Base-by-base conservation (phyloP, 2,888 invertebrate species). In the Chrysina gloriosa region DNA sequence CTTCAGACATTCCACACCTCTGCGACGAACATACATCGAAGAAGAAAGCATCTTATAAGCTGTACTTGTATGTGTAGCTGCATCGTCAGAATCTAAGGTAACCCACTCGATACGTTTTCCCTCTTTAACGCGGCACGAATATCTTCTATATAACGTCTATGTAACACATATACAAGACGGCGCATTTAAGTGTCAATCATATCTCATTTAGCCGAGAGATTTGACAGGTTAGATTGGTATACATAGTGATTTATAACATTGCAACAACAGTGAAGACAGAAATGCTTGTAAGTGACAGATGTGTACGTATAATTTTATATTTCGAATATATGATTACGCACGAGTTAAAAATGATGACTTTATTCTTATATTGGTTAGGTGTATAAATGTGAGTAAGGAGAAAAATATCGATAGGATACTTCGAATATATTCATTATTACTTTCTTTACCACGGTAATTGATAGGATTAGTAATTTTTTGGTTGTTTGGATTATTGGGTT, bases 121-220 rank as follows among this genome's bases (percentile, higher is more conserved):
- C 47, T 23, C 23, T 58, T 67, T 48, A 48, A 29, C 29, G 36
- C 39, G 48, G 50, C 36, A 29, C 39, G 64, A 56, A 52, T 34
- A 42, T 64, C 56, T 65, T 58, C 25, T 39, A 58, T 39, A 39
- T 42, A 61, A 25, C 29, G 25, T 39, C 34, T 45, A 48, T 31
- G 14, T 14, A 19, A 52, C 54, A 54, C 36, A 54, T 54, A 65
- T 76, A 76, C 77, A 77, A 78, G 77, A 77, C 75, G 76, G 77
- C 76, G 77, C 74, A 80, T 81, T 81, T 80, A 80, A 71, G 76
- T 79, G 83, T 83, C 83, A 83, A 83, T 83, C 83, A 83, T 75
- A 76, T 75, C 80, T 83, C 82, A 81, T 82, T 83, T 83, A 80
- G 78, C 77, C 76, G 74, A 72, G 73, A 77, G 79, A 79, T 81